A percentile compares a stretch with the other conserved stretches of the same genome.
Conservation (phyloP, 2,888 invertebrate species). For the Drosophila engyochracea region DNA sequence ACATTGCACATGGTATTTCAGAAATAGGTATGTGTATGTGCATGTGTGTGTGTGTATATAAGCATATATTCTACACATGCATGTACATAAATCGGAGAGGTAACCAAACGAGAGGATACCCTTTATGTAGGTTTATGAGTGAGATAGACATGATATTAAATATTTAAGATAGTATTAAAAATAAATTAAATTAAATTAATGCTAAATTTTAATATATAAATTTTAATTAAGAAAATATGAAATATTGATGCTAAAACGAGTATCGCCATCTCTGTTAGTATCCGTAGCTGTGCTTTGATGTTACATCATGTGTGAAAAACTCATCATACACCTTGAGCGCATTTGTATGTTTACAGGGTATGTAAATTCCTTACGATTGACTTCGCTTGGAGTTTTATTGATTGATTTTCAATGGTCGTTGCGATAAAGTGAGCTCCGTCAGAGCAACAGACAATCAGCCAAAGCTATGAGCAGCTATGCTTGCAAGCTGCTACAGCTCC, state of each 20-base stretch:
- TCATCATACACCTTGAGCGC: background rate
- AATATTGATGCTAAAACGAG: background rate
- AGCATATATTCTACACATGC: conserved; percentile 20
- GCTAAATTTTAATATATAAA: background rate
- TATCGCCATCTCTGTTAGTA: background rate
- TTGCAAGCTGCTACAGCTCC: conserved; percentile 20
- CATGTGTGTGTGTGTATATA: conserved; percentile 14
- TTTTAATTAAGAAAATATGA: background rate
- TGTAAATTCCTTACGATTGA: conserved; percentile 74
- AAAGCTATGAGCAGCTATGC: conserved; percentile 21
- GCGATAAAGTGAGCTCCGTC: conserved; percentile 45
- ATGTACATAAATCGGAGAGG: too few relatives aligned
- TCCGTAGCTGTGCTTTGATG: background rate
- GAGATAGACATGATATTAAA: background rate
- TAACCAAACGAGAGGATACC: background rate
- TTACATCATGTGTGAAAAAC: too few relatives aligned
- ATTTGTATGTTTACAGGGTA: conserved; percentile 19
- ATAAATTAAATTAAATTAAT: background rate
- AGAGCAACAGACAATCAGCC: conserved; percentile 63
- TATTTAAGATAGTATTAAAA: background rate
- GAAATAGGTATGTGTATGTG: conserved; percentile 11
- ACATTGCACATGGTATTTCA: conserved; percentile 27
- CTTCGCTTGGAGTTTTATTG: conserved; percentile 77
- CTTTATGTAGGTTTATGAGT: background rate
- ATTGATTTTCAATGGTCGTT: conserved; percentile 75